Evolutionary conservation across 1,140 invertebrate genomes (phyloP), one percentile per base, ranked within the genome.

Genomic region (Papilio polytes): DNA sequence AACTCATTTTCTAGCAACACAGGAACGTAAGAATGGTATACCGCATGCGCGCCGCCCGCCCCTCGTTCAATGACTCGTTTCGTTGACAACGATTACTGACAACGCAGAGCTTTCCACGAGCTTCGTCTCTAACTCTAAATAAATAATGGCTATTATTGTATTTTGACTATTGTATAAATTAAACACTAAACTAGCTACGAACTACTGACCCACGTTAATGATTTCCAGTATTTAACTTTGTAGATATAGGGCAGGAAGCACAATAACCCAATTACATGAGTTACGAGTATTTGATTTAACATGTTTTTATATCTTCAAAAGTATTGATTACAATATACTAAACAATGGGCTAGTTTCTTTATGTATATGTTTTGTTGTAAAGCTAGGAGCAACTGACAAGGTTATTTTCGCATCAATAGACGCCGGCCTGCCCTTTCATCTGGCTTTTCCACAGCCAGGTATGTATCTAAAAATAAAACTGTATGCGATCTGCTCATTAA

Each of bases 1-100:
- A 85, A 83, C 81, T 80, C 46, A 78, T 63, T 26, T 81, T 81
- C 82, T 91, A 85, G 90, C 88, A 92, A 92, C 90, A 82, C 89
- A 84, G 76, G 76, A 70, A 81, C 72, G 78, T 83, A 53, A 63
- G 44, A 0, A 51, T 36, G 36, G 41, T 31, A 79, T 72, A 18
- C 80, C 90, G 91, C 91, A 91, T 89, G 91, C 91, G 91, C 83
- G 85, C 85, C 86, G 85, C 84, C 90, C 90, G 86, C 90, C 91
- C 90, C 83, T 80, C 90, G 91, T 88, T 93, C 91, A 93, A 93
- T 93, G 90, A 89, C 86, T 78, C 36, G 77, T 89, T 86, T 85
- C 84, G 84, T 86, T 85, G 85, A 85, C 83, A 76, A 78, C 77
- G 77, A 78, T 59, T 63, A 78, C 77, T 63, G 77, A 78, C 77